A percentile compares a stretch with the other conserved stretches of the same genome.
These are phyloP conservation scores for Oophaga pumilio DNA, from an alignment of 2,113 vertebrate genomes.

Conservation along the genomic window DNA sequence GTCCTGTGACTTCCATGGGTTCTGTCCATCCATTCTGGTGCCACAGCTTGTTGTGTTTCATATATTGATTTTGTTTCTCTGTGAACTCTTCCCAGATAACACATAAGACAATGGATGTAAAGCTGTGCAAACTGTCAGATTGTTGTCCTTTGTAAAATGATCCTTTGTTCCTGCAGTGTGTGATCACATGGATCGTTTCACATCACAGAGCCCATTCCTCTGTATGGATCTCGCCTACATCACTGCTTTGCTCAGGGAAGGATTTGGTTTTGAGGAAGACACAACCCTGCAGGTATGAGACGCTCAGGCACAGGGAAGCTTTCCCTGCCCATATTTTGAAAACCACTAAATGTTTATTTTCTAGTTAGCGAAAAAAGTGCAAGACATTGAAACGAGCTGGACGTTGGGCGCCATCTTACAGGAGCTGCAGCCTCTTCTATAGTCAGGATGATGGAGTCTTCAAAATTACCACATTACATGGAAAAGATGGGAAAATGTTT, in stretches of 20 bases:
- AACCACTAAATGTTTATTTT: slow-evolving; percentile 13
- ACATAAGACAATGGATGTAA: too few species aligned
- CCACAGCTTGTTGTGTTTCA: too few species aligned
- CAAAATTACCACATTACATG: too few species aligned
- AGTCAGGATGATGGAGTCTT: background rate
- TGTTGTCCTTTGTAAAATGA: background rate
- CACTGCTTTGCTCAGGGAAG: slow-evolving; percentile 91
- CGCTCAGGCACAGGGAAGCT: background rate
- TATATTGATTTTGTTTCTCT: too few species aligned
- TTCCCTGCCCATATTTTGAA: background rate
- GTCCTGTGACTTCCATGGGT: too few species aligned
- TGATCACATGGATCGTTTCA: slow-evolving; percentile 89
- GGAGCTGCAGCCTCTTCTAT: slow-evolving; percentile 82
- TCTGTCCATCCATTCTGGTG: too few species aligned
- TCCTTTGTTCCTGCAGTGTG: slow-evolving; percentile 79
- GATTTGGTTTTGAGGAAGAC: slow-evolving; percentile 91
- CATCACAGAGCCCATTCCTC: slow-evolving; percentile 88
- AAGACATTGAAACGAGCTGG: slow-evolving; percentile 96
- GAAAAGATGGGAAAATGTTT: too few species aligned
- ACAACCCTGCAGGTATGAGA: slow-evolving; percentile 85
- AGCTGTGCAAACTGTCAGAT: too few species aligned
- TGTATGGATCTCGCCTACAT: slow-evolving; percentile 98
- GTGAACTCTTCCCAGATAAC: too few species aligned
- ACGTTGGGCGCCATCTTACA: slow-evolving; percentile 94
- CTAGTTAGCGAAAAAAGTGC: slow-evolving; percentile 94